Conservation (phyloP, 2,888 invertebrate species). For the Campoletis raptor region DNA sequence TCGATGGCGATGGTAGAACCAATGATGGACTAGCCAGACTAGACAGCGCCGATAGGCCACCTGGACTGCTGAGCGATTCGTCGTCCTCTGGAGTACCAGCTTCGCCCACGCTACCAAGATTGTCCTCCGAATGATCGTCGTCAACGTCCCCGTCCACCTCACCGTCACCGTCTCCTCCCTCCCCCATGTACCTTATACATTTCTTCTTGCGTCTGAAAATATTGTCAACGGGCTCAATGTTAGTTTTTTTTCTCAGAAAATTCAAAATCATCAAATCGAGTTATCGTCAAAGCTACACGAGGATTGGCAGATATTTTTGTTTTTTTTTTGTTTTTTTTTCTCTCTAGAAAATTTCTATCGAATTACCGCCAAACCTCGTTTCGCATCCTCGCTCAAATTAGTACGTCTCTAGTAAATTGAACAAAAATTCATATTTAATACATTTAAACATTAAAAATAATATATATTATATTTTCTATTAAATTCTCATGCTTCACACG, state of each 20-base stretch:
- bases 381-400: slow-evolving; percentile 47
- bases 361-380: slow-evolving; percentile 28
- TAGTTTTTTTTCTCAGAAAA: neutral
- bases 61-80: slow-evolving; percentile 86
- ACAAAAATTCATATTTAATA: slow-evolving; percentile 33
- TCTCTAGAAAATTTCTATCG: too few relatives aligned
- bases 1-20: slow-evolving; percentile 92
- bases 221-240: slow-evolving; percentile 20
- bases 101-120: slow-evolving; percentile 92
- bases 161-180: slow-evolving; percentile 88
- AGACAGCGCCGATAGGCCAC: slow-evolving; percentile 89
- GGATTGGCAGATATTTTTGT: neutral
- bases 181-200: slow-evolving; percentile 98
- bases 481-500: slow-evolving; percentile 64
- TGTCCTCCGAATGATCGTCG: slow-evolving; percentile 89
- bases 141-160: slow-evolving; percentile 88
- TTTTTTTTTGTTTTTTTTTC: neutral
- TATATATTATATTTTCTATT: slow-evolving; percentile 54
- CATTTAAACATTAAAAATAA: slow-evolving; percentile 56
- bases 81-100: slow-evolving; percentile 87
- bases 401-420: slow-evolving; percentile 65
- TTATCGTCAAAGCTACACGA: neutral
- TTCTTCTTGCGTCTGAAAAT: slow-evolving; percentile 97
- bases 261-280: neutral
- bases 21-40: slow-evolving; percentile 90